Evolutionary conservation across 2,113 vertebrate genomes (phyloP).

Genomic region (Noctilio leporinus): DNA sequence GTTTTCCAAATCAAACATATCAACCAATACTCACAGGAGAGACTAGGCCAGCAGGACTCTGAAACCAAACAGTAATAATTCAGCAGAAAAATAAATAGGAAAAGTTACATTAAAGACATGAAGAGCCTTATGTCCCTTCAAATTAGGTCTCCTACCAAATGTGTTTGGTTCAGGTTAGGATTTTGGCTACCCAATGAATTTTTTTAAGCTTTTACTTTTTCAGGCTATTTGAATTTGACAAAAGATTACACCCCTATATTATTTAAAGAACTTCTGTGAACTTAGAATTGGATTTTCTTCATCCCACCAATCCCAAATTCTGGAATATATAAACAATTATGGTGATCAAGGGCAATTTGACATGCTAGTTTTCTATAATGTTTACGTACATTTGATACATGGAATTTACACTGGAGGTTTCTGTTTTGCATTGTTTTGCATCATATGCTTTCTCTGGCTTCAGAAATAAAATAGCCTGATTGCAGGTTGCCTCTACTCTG

Average conservation of each 20-base stretch:
- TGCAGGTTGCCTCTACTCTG: background rate
- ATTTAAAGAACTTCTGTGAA: background rate
- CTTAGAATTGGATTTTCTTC: background rate
- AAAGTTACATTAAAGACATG: background rate
- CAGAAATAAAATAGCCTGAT: background rate
- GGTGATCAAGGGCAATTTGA: background rate
- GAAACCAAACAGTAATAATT: background rate
- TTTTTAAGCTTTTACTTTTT: background rate
- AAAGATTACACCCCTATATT: background rate
- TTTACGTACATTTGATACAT: background rate
- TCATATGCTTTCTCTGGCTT: background rate
- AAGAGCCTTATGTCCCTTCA: background rate
- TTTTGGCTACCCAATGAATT: background rate
- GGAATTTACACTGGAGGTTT: background rate
- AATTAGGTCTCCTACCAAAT: background rate
- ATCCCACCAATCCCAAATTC: background rate
- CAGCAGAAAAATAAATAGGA: background rate
- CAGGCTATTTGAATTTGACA: background rate
- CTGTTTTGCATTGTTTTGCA: background rate
- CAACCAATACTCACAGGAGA: background rate
- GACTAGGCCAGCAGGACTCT: background rate
- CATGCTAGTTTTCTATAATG: background rate
- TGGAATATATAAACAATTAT: background rate
- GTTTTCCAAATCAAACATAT: background rate
- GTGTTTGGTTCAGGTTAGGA: background rate